These are phyloP conservation scores for Drosophila biarmipes DNA, from an alignment of 1,140 invertebrate species.

Conservation along the genomic window DNA sequence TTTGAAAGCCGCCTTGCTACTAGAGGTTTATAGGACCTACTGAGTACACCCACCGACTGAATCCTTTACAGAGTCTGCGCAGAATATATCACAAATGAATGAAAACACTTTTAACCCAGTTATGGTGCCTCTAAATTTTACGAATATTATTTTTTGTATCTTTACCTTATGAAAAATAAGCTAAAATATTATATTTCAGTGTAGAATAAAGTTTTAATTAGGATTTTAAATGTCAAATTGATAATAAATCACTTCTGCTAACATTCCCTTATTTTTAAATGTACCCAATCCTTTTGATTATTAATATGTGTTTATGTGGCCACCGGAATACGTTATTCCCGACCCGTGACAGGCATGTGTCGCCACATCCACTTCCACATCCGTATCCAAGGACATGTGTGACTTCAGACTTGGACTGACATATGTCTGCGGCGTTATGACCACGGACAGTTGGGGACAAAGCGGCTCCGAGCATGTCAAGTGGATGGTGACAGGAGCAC, in stretches of 20 bases:
- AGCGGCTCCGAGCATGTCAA: conserved; percentile 25
- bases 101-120: conserved; percentile 32
- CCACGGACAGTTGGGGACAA: conserved; percentile 42
- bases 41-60: conserved; percentile 4
- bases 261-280: background rate
- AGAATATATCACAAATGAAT: conserved; percentile 17
- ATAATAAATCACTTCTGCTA: too few relatives aligned
- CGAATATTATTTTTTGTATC: too few relatives aligned
- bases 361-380: conserved; percentile 4
- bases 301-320: conserved; percentile 13
- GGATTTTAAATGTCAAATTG: too few relatives aligned
- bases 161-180: too few relatives aligned
- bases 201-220: too few relatives aligned
- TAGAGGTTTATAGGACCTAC: conserved; percentile 1
- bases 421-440: conserved; percentile 37
- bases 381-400: conserved; percentile 16
- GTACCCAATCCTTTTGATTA: background rate
- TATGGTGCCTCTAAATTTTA: background rate
- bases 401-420: conserved; percentile 39
- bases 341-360: conserved; percentile 13
- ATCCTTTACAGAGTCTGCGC: conserved; percentile 29
- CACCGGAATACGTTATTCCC: conserved; percentile 16
- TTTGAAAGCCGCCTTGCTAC: conserved; percentile 11
- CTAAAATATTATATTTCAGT: too few relatives aligned
- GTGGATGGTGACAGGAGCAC: conserved; percentile 49